Evolutionary conservation across 2,888 invertebrate species (phyloP).

Genomic region (Phragmatobia fuliginosa): DNA sequence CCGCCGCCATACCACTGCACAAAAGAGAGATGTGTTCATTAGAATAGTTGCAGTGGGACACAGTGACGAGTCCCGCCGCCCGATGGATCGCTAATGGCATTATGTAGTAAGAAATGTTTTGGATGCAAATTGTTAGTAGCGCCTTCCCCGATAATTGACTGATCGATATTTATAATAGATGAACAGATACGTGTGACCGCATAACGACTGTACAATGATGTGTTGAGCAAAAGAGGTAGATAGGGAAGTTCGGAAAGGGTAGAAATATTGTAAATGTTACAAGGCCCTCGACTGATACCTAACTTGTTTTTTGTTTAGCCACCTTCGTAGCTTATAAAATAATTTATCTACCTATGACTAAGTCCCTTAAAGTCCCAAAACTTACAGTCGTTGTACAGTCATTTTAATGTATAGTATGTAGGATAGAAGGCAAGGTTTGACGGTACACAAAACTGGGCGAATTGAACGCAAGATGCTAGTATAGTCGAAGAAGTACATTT

Average conservation of each 20-base stretch:
- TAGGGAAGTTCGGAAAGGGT: not conserved
- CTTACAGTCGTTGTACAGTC: not conserved
- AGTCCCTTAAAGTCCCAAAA: not conserved
- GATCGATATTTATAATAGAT: constrained; percentile 6
- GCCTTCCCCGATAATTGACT: constrained; percentile 15
- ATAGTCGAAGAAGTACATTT: not conserved
- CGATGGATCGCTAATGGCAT: constrained; percentile 8
- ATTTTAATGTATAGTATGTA: not conserved
- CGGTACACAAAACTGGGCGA: not conserved
- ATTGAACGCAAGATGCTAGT: not conserved
- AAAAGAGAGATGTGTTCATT: constrained; percentile 63
- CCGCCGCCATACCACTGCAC: constrained; percentile 48
- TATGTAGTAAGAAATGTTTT: constrained; percentile 28
- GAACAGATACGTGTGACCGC: not conserved
- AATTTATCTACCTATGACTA: not conserved
- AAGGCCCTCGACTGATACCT: not conserved
- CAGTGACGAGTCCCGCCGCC: constrained; percentile 3
- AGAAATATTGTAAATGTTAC: not conserved
- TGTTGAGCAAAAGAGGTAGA: not conserved
- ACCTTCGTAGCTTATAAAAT: not conserved
- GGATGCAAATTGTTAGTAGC: constrained; percentile 22
- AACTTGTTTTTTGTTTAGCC: not conserved
- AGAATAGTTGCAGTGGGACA: constrained; percentile 46
- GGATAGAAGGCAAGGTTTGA: not conserved
- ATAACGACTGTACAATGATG: not conserved